Conservation (phyloP, 1,140 invertebrate species). For the Philopotamus ludificatus region DNA sequence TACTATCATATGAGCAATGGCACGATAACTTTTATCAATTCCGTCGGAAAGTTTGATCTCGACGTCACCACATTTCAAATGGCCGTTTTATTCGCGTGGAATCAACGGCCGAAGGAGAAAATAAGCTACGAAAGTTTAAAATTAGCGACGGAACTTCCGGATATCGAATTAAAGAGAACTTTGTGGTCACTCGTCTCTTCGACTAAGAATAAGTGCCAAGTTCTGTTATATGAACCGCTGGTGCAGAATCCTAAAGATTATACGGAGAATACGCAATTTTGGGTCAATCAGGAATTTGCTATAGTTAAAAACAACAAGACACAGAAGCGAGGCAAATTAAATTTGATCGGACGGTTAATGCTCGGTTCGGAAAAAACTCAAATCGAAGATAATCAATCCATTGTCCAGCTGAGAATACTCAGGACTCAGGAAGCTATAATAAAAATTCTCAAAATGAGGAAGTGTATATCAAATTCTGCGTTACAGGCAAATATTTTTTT, state of each 20-base stretch:
- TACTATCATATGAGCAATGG: conserved; percentile 99
- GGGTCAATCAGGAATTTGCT: conserved; percentile 96
- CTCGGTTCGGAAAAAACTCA: conserved; percentile 92
- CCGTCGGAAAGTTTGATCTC: conserved; percentile 92
- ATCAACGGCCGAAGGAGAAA: conserved; percentile 88
- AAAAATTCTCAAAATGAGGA: conserved; percentile 98
- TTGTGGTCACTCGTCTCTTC: conserved; percentile 97
- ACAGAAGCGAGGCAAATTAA: conserved; percentile 91
- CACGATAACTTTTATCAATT: conserved; percentile 93
- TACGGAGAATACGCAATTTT: conserved; percentile 88
- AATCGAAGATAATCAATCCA: conserved; percentile 96
- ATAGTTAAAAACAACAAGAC: conserved; percentile 88
- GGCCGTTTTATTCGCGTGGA: conserved; percentile 99
- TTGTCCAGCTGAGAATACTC: conserved; percentile 92
- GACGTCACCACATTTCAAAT: conserved; percentile 99
- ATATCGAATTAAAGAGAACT: conserved; percentile 93
- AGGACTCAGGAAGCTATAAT: conserved; percentile 95
- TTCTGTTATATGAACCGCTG: conserved; percentile 77
- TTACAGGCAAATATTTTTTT: conserved; percentile 64
- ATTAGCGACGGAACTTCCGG: conserved; percentile 94
- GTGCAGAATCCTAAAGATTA: conserved; percentile 91
- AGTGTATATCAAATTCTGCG: conserved; percentile 89
- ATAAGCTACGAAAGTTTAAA: conserved; percentile 94
- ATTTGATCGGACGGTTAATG: conserved; percentile 92
- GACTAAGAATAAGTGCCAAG: conserved; percentile 92